Conservation (phyloP, 2,888 invertebrate species). For the Tiphia femorata region DNA sequence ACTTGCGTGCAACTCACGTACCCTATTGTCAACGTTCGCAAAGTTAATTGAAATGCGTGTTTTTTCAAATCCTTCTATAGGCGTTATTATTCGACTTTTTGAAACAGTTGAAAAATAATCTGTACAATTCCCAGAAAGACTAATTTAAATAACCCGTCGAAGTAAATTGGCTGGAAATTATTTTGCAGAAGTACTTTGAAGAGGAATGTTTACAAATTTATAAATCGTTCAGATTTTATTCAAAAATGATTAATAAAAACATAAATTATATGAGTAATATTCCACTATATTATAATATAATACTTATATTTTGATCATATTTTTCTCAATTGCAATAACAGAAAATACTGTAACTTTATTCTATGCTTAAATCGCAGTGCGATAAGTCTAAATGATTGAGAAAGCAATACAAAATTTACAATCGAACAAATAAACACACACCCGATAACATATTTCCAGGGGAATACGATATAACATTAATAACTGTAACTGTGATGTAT, state of each 20-base stretch:
- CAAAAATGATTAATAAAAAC: slow-evolving; percentile 60
- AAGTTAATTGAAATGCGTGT: no score
- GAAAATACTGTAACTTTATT: slow-evolving; percentile 38
- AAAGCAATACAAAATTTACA: slow-evolving; percentile 32
- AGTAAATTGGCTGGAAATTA: not conserved
- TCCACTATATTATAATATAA: slow-evolving; percentile 44
- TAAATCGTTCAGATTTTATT: slow-evolving; percentile 52
- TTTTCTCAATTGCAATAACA: slow-evolving; percentile 38
- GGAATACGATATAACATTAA: slow-evolving; percentile 39
- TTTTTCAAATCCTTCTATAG: no score
- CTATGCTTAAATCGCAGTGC: slow-evolving; percentile 18
- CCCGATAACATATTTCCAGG: slow-evolving; percentile 11
- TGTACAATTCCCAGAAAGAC: not conserved
- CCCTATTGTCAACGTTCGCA: no score
- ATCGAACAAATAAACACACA: slow-evolving; percentile 26
- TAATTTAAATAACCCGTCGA: no score
- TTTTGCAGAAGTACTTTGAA: not conserved
- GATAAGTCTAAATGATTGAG: slow-evolving; percentile 3
- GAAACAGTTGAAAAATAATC: not conserved
- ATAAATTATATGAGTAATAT: slow-evolving; percentile 56
- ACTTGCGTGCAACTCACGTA: not conserved
- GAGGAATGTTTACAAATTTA: slow-evolving; percentile 13
- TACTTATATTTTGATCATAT: slow-evolving; percentile 48
- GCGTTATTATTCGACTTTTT: no score
- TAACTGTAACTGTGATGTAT: slow-evolving; percentile 29